Base-by-base conservation (phyloP, 1,140 invertebrate species). In the Phymorhynchus buccinoides region DNA sequence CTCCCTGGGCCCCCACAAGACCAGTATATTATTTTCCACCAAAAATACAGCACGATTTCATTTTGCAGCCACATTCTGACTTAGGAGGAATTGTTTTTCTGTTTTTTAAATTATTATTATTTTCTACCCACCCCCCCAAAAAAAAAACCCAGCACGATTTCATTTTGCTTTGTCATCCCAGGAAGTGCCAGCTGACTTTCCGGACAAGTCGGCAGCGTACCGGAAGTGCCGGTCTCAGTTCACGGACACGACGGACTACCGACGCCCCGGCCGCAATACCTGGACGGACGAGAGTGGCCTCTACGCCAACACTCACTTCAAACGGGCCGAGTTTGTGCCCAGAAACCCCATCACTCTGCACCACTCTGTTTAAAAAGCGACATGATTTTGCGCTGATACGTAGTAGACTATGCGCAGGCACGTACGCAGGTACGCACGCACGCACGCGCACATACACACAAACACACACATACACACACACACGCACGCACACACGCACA, bases 281-380 rank as follows among this genome's bases (percentile, higher is more conserved):
- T 93, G 92, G 92, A 88, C 90, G 68, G 93, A 93, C 80, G 93
- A 93, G 80, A 91, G 89, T 73, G 93, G 92, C 39, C 85, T 93
- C 37, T 93, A 93, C 86, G 83, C 89, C 37, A 93, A 93, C 82
- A 87, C 89, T 32, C 89, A 91, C 84, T 90, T 86, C 71, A 92
- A 92, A 85, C 77, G 86, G 32, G 88, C 90, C 82, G 87, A 90
- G 27, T 86, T 88, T 35, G 83, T 87, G 80, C 83, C 86, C 62
- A 88, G 86, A n/a, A 86, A 89, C 71, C 87, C 89, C 37, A 90
- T 91, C 30, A 89, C 89, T 71, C 75, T 48, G 16, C 39, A 56
- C 37, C 18, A 3, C 2, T 6, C 6, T 27, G 37, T 30, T 35
- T 35, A 1, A 73, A 16, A 73, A 73, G n/a, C n/a, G n/a, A n/a